Evolutionary conservation across 2,888 invertebrate species (phyloP), one percentile per base, ranked within the genome.

Genomic region (Scaptomyza tumidula): DNA sequence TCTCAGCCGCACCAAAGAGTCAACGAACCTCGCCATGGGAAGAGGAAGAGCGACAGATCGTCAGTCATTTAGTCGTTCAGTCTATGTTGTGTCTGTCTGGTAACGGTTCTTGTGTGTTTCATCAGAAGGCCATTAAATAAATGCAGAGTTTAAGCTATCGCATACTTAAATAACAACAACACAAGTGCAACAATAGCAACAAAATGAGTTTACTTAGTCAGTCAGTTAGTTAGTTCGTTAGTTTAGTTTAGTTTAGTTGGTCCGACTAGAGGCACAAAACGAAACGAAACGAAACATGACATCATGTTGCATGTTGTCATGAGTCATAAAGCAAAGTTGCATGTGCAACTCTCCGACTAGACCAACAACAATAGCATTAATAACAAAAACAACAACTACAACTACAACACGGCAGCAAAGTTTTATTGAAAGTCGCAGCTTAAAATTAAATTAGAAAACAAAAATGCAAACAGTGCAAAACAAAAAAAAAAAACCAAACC

Each of bases 221-320:
- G 60, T 75, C 52, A 74, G 71, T 69, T 43, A 70, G 69, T 69
- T 31, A 61, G 61, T 67, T 46, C 60, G 68, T 71, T 31, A 65
- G 70, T 71, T 54, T 46, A 19, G 19, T 19, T 19, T 19, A 65
- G 35, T 35, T 67, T 55, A 65, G 78, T 73, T 53, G 53, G 56
- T 57, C 52, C 54, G 52, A 65, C 75, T 57, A 55, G 52, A 57
- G 61, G 63, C 62, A 79, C 68, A 77, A 65, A 80, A 74, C 62
- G 67, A 77, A 80, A 65, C 56, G 49, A 56, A 77, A 67, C 67
- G 72, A 69, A 88, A 89, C 52, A 76, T 78, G 50, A 50, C 86
- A 76, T 78, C 83, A 82, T 78, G 86, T 86, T 86, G 86, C 86
- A 89, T 86, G 86, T 86, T 89, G 89, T 89, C 89, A 86, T 86